Evolutionary conservation across 2,113 vertebrate genomes (phyloP), one percentile per base, ranked within the genome.

Genomic region (Rhinogobius similis): DNA sequence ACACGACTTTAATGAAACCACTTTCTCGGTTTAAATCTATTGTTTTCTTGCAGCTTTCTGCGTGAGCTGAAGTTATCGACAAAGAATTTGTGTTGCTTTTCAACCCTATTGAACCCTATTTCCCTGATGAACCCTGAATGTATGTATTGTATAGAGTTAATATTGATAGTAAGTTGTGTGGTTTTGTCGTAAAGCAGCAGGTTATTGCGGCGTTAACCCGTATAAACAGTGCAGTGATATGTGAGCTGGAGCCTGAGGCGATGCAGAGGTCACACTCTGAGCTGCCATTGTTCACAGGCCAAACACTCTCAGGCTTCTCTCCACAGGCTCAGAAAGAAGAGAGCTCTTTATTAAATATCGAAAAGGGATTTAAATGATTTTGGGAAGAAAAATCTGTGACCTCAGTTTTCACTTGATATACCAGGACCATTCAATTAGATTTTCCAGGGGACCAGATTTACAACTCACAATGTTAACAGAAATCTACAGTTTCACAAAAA

Each of bases 251-350:
- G 7, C 68, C 67, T 23, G n/a, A 43, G 46, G 62, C 68, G 48
- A 73, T 11, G 77, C 62, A 81, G 89, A 89, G 88, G 88, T 87
- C 82, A 81, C 48, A 67, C 21, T 79, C 68, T 80, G 74, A 71
- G 44, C 46, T 41, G 62, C 81, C 79, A 73, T 86, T 85, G 79
- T 89, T 82, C 70, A 32, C 65, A 21, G 65, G 36, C 26, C 76
- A 58, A 46, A 26, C 67, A 71, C 68, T 52, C 65, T 56, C 67
- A 13, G 39, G 7, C n/a, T 50, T 50, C 46, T 50, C 46, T 50
- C 46, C n/a, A 10, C 20, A 10, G 46, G 9, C 46, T 50, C 46
- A 10, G 46, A 14, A 46, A 14, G 16, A 46, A 20, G 44, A 46
- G 16, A 46, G 16, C 14, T 9, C 20, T 50, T 50, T 50, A 21